Evolutionary conservation across 2,113 vertebrate species (phyloP).

Genomic region (Rhadina sibilatrix): DNA sequence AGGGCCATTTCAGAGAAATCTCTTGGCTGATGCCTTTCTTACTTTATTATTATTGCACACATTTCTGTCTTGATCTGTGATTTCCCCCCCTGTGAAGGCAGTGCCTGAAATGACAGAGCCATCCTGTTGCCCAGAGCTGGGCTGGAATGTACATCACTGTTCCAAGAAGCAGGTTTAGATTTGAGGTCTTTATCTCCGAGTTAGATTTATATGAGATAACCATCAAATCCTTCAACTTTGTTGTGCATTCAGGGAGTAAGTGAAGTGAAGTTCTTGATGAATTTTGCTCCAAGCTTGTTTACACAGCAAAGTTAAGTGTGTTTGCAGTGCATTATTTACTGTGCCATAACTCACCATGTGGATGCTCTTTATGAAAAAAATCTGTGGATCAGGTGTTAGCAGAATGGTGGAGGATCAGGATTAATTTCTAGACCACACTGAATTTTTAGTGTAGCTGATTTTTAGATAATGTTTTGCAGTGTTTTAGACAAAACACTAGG

Average conservation of each 20-base stretch:
- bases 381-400: background rate
- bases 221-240: background rate
- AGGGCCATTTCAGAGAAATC: background rate
- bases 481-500: background rate
- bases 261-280: background rate
- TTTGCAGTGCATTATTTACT: background rate
- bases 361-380: background rate
- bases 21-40: background rate
- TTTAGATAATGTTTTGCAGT: background rate
- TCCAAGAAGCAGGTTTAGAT: background rate
- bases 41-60: background rate
- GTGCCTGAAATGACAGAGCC: background rate
- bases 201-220: background rate
- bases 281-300: background rate
- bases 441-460: background rate
- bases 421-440: background rate
- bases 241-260: background rate
- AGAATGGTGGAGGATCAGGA: background rate
- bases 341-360: background rate
- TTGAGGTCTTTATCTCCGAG: background rate
- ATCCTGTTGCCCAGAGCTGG: background rate
- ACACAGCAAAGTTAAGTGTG: background rate
- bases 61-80: background rate
- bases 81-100: background rate
- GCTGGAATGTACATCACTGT: background rate